A percentile compares a stretch with the other conserved stretches of the same genome.
Conservation (phyloP, 2,888 invertebrate species). For the Agonum fuliginosum region DNA sequence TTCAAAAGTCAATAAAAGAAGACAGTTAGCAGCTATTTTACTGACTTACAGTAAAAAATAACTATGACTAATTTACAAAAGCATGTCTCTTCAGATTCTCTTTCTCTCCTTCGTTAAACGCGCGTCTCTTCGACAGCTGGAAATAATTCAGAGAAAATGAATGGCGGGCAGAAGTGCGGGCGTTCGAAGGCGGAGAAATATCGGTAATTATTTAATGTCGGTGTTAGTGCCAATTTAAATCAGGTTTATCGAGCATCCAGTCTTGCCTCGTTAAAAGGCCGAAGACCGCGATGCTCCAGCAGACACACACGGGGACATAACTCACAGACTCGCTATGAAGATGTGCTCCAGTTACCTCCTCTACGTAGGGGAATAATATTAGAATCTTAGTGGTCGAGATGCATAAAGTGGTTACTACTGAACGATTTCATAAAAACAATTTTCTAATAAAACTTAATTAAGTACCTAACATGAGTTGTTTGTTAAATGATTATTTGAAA, state of each 20-base stretch:
- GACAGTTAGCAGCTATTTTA: too few relatives aligned
- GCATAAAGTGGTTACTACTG: too few relatives aligned
- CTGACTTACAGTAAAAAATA: too few relatives aligned
- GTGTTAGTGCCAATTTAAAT: constrained; percentile 63
- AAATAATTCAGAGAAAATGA: constrained; percentile 52
- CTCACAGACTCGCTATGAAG: constrained; percentile 42
- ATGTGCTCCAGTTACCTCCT: constrained; percentile 3
- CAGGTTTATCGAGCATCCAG: constrained; percentile 63
- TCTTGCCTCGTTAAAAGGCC: constrained; percentile 58
- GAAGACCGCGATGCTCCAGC: constrained; percentile 40
- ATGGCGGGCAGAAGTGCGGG: constrained; percentile 34
- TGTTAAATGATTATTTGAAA: too few relatives aligned
- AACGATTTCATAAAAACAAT: too few relatives aligned
- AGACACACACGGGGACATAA: constrained; percentile 43
- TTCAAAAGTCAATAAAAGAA: too few relatives aligned
- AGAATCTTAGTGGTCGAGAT: too few relatives aligned
- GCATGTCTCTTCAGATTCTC: too few relatives aligned
- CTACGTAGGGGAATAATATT: neutral
- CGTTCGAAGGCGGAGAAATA: constrained; percentile 54
- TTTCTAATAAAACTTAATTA: too few relatives aligned
- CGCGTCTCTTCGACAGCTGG: constrained; percentile 53
- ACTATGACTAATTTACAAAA: too few relatives aligned
- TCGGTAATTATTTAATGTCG: constrained; percentile 63
- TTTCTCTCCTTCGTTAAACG: neutral
- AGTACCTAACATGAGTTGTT: too few relatives aligned